Base-by-base conservation (phyloP, 2,113 vertebrate genomes). In the Pedetes capensis region DNA sequence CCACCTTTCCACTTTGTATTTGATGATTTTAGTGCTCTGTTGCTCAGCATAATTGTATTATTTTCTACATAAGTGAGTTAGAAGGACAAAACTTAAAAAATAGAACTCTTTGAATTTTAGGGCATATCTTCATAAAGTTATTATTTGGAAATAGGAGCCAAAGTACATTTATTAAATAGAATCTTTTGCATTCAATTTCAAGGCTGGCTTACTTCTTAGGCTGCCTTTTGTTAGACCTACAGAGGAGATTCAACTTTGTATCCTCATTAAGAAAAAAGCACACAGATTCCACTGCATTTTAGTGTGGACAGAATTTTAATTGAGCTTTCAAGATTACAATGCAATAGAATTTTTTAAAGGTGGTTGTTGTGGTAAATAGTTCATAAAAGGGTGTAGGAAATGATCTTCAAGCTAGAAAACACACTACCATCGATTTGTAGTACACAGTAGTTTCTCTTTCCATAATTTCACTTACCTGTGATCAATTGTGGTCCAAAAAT, bases 131-230 rank as follows among this genome's bases (percentile, higher is more conserved):
- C 34, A 84, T 61, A 63, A 90, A 94, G 66, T 51, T 66, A 20
- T 18, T 79, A n/a, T 83, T 94, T 93, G 64, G 71, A 79, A 90
- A 44, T 8, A 74, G 8, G 18, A 74, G 11, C 32, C n/a, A 83
- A 90, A 49, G 9, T 49, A 61, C 34, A 83, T 61, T 83, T 83
- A 37, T 66, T 49, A 72, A 37, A 87, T 39, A 55, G 47, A 79
- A 29, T 66, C 3, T 27, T 92, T 61, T 74, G 4, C 76, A 82
- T 13, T 96, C 78, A 91, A 27, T 90, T 87, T 79, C 69, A 94
- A 93, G 59, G 22, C 25, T 79, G 63, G 55, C 32, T 74, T 89
- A 39, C 66, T 87, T 72, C 49, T 84, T 84, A 71, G 34, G 47
- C 57, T 91, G 39, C 27, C 64, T 57, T 71, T 79, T 57, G 47